These are phyloP conservation scores for Apotomis capreana DNA, from an alignment of 2,888 invertebrate genomes.

Conservation along the genomic window DNA sequence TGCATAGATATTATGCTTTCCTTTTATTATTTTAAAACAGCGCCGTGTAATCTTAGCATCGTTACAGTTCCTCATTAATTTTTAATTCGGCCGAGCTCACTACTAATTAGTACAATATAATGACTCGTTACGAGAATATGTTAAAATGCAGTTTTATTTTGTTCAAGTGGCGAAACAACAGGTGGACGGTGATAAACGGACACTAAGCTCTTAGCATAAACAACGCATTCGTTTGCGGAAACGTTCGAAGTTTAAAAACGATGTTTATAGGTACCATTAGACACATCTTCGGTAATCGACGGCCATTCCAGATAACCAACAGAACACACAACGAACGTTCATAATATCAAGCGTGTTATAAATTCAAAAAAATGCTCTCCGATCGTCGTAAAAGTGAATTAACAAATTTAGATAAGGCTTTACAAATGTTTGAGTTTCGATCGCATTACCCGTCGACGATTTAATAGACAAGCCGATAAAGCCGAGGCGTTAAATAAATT, in stretches of 20 bases:
- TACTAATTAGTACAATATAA: constrained; percentile 73
- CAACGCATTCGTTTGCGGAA: constrained; percentile 1
- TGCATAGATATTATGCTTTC: constrained; percentile 31
- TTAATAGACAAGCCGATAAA: constrained; percentile 81
- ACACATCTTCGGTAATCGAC: constrained; percentile 11
- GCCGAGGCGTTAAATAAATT: constrained; percentile 81
- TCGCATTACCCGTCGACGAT: constrained; percentile 76
- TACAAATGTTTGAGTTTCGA: constrained; percentile 74
- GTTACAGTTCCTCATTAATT: constrained; percentile 70
- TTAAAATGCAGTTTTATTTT: constrained; percentile 29
- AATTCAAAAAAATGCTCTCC: constrained; percentile 36
- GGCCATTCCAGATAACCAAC: constrained; percentile 8
- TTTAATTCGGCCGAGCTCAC: constrained; percentile 61
- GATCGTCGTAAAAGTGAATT: constrained; percentile 55
- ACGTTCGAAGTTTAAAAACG: constrained; percentile 1
- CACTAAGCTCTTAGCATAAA: constrained; percentile 18
- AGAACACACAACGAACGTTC: constrained; percentile 23
- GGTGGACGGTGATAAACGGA: constrained; percentile 28
- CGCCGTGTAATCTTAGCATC: constrained; percentile 62
- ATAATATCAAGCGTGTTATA: constrained; percentile 20
- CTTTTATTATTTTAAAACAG: constrained; percentile 55
- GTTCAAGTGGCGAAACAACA: constrained; percentile 38
- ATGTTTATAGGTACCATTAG: constrained; percentile 27
- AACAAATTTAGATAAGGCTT: constrained; percentile 64
- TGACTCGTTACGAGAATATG: constrained; percentile 63